A percentile compares a stretch with the other conserved stretches of the same genome.
Conservation (phyloP, 2,888 invertebrate species). For the Dasysyrphus albostriatus region DNA sequence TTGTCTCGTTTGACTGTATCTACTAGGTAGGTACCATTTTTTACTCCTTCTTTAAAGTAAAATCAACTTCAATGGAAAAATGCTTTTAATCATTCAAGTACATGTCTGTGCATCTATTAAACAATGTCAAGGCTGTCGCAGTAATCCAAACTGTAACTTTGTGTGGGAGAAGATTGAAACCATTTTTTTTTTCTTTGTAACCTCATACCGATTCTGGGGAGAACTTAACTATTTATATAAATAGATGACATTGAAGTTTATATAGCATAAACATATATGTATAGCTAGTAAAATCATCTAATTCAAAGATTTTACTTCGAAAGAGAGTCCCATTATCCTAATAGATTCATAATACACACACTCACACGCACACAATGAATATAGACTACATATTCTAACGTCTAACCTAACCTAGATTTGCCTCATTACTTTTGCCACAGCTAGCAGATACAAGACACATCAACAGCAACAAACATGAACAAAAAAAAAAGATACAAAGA, state of each 20-base stretch:
- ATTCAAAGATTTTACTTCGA: slow-evolving; percentile 42
- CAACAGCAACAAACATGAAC: neutral
- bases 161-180: neutral
- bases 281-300: slow-evolving; percentile 29
- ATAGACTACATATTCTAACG: slow-evolving; percentile 35
- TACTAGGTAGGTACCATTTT: too few species aligned
- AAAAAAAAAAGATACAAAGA: neutral
- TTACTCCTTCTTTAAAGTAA: neutral
- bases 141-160: neutral
- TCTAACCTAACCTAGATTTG: slow-evolving; percentile 44
- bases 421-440: slow-evolving; percentile 60
- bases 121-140: slow-evolving; percentile 17
- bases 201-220: neutral
- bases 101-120: neutral
- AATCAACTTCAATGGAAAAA: neutral
- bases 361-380: slow-evolving; percentile 19
- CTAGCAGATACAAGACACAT: slow-evolving; percentile 9
- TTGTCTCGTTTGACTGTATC: too few species aligned
- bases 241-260: slow-evolving; percentile 21
- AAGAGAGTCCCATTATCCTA: slow-evolving; percentile 47
- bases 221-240: neutral
- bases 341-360: slow-evolving; percentile 50
- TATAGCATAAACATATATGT: neutral
- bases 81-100: neutral
- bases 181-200: neutral